Evolutionary conservation across 2,888 invertebrate species (phyloP), one percentile per base, ranked within the genome.

Genomic region (Malacosoma neustria): DNA sequence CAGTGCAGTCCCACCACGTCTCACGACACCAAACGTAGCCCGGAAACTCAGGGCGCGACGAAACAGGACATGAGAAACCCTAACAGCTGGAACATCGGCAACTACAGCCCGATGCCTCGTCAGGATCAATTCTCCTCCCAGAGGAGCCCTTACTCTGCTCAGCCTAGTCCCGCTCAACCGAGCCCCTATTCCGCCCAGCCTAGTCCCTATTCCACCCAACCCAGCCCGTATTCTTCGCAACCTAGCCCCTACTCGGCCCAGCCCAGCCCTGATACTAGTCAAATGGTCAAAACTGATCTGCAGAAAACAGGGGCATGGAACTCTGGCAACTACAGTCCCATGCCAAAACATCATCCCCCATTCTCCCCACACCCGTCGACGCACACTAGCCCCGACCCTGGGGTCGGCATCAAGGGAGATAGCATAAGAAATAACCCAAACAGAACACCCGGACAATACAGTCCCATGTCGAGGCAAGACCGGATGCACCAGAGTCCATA

Each of bases 1-100:
- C 84, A 82, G 54, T 85, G 82, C 48, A 85, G 85, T 56, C 85
- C 85, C 1, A 84, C 82, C 3, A 84, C 85, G 39, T 82, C 84
- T 0, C 51, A 76, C 36, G 84, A 85, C 41, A 81, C 75, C 48
- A 84, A 82, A 61, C 79, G 70, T 46, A 84, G 82, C 54, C 84
- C 84, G 1, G 84, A 84, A 54, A 68, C 70, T 2, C 46, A 69
- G 39, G 57, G 58, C 34, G 50, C 67, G 2, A 22, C 22, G 34
- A 82, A 82, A 49, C 77, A 76, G 35, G 82, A 84, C 40, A 73
- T 80, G 34, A 84, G 82, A 40, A 79, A 72, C 51, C 72, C 73
- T 5, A 79, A 72, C 51, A 75, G 56, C 40, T 85, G 84, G 77
- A 80, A 77, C 46, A 80, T 80, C 36, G 81, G 73, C 2, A 77